phyloP scores from a whole-genome alignment of 2,888 invertebrate species.

The Eristalis tenax region DNA sequence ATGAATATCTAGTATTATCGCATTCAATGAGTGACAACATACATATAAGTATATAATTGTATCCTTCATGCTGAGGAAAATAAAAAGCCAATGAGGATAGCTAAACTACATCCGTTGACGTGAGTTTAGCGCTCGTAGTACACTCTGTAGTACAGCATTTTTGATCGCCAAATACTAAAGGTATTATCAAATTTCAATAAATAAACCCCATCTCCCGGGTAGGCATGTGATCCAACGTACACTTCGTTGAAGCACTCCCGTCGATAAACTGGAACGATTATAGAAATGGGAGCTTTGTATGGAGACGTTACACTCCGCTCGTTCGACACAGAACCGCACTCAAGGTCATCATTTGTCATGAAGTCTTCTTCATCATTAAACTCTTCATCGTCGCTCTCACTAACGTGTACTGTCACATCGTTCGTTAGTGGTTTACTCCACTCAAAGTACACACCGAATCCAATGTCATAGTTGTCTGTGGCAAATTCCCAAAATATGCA shows the following conservation, averaged over 20 bases:
- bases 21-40: conserved; percentile 40
- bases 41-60: conserved; percentile 21
- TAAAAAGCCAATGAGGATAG: conserved; percentile 12
- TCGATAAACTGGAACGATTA: conserved; percentile 96
- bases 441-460: conserved; percentile 99
- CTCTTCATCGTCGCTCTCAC: conserved; percentile 93
- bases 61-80: background rate
- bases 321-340: conserved; percentile 82
- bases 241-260: conserved; percentile 98
- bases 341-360: conserved; percentile 84
- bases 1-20: conserved; percentile 22
- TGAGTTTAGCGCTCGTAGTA: conserved; percentile 91
- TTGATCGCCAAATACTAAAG: conserved; percentile 99
- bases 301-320: conserved; percentile 74
- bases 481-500: conserved; percentile 99
- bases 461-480: conserved; percentile 98
- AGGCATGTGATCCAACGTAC: conserved; percentile 97
- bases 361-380: conserved; percentile 82
- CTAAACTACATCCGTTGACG: background rate
- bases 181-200: conserved; percentile 99
- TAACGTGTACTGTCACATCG: conserved; percentile 94
- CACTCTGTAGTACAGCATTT: conserved; percentile 99
- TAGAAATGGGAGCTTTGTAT: conserved; percentile 83
- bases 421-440: conserved; percentile 94
- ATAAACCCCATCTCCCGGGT: conserved; percentile 98